phyloP scores from a whole-genome alignment of 2,888 invertebrate species.

The Hypolimnas misippus region DNA sequence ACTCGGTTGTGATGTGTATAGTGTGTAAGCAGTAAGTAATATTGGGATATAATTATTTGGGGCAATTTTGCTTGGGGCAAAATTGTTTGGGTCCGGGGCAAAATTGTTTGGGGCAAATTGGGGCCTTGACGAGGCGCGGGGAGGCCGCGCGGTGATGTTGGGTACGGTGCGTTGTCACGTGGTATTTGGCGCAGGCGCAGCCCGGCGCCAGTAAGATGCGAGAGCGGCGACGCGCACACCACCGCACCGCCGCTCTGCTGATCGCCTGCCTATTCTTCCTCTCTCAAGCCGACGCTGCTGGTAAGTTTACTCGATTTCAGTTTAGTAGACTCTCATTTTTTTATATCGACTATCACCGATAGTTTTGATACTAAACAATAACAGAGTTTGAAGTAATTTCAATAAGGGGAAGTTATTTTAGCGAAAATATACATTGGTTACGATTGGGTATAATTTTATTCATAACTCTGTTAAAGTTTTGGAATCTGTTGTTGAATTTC shows the following conservation, averaged over 20 bases:
- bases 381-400: not conserved
- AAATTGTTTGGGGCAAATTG: constrained; percentile 39
- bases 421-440: not conserved
- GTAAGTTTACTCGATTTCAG: constrained; percentile 60
- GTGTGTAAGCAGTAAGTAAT: constrained; percentile 75
- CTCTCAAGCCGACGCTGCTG: constrained; percentile 75
- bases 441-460: not conserved
- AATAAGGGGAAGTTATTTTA: not conserved
- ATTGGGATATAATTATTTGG: constrained; percentile 29
- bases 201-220: constrained; percentile 82
- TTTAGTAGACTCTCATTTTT: constrained; percentile 35
- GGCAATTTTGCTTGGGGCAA: constrained; percentile 13
- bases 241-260: constrained; percentile 77
- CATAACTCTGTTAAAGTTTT: constrained; percentile 1
- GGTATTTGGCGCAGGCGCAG: constrained; percentile 78
- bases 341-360: constrained; percentile 12
- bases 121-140: constrained; percentile 50
- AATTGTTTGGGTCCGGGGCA: constrained; percentile 33
- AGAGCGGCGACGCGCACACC: constrained; percentile 77
- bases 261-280: constrained; percentile 76
- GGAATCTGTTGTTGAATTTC: not conserved
- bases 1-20: constrained; percentile 84
- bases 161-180: constrained; percentile 70
- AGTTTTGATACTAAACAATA: not conserved
- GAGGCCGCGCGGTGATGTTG: constrained; percentile 72